Evolutionary conservation across 2,113 vertebrate genomes (phyloP), one percentile per base, ranked within the genome.

Genomic region (Oreocharis arfaki): DNA sequence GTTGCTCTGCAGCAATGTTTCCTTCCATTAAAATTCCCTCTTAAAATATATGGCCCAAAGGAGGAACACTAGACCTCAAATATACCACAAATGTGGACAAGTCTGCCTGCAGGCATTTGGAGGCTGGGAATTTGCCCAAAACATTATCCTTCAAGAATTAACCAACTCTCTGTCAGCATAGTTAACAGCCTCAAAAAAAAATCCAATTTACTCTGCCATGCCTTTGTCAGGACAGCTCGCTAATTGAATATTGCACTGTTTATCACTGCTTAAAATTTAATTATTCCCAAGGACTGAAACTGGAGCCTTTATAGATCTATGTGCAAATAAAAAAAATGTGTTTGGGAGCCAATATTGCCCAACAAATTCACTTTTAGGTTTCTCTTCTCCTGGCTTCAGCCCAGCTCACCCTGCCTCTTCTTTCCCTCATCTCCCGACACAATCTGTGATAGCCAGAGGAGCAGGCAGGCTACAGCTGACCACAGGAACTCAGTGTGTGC

Each of bases 11-110:
- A 93, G 70, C 27, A 56, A 71, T 79, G 41, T 67, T 92, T 91
- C 88, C 79, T 96, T 61, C 83, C 85, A 88, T 94, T 93, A 95
- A 96, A 90, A 95, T 75, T 84, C 81, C 39, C n/a, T 75, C 60
- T 84, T 81, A 75, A 95, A 92, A 94, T 93, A 93, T 64, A 89
- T 56, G 61, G 79, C 84, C 71, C 76, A 86, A 44, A 97, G 83
- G 76, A 94, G 82, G 63, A 91, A 78, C 30, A 5, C 53, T 33
- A 85, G 87, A 91, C 70, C 84, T 93, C 87, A 94, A 90, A 83
- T 84, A 79, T 28, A 85, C 86, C 89, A 93, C 84, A 95, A 95
- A 95, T 93, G 94, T 57, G 79, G 78, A 84, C 64, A 89, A 95
- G 57, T 83, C 57, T 95, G 82, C 73, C 82, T 92, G 53, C 69